Conservation (phyloP, 2,797 vertebrate genomes). For the Dromococcyx pavoninus region DNA sequence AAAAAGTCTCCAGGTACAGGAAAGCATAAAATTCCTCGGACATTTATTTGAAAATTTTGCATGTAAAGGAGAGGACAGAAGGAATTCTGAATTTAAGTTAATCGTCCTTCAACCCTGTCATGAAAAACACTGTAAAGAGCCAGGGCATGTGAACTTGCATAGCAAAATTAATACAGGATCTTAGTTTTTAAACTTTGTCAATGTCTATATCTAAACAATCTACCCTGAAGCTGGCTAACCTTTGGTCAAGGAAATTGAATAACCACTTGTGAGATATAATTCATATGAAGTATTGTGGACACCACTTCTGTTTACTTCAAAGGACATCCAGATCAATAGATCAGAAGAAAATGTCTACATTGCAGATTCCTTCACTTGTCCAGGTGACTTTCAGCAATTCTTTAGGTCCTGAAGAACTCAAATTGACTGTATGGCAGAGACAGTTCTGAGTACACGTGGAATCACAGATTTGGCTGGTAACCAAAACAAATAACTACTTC, state of each 20-base stretch:
- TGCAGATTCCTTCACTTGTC: background rate
- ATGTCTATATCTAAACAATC: background rate
- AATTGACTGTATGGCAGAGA: background rate
- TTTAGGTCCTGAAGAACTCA: background rate
- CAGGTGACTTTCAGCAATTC: background rate
- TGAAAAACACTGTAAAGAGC: background rate
- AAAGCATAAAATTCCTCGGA: background rate
- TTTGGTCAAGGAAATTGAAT: background rate
- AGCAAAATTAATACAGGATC: background rate
- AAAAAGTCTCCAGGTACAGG: background rate
- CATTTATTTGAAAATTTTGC: background rate
- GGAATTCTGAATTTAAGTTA: background rate
- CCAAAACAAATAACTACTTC: background rate
- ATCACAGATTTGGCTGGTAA: background rate
- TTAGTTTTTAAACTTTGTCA: background rate
- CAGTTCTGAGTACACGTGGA: background rate
- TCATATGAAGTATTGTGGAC: background rate
- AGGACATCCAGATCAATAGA: background rate
- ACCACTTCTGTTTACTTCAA: background rate
- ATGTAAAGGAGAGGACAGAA: background rate
- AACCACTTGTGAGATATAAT: background rate
- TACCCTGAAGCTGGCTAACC: background rate
- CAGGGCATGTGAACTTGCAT: background rate
- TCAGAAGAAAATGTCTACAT: background rate
- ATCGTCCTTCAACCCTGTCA: background rate